Conservation (phyloP, 2,113 vertebrate species). For the Percopsis transmontana region DNA sequence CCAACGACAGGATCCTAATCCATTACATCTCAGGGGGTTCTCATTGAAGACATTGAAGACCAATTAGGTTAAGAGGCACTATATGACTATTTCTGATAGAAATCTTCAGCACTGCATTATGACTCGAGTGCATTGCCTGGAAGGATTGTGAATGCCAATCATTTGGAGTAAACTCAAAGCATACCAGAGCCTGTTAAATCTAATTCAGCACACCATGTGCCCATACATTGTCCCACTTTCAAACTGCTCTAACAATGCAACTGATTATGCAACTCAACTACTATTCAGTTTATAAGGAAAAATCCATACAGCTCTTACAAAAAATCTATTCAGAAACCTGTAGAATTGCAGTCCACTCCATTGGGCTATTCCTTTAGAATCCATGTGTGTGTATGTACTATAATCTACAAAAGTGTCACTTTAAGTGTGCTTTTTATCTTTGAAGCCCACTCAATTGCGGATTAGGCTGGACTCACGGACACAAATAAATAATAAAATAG, state of each 20-base stretch:
- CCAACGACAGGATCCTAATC: conserved; percentile 37
- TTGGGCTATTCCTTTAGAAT: neutral
- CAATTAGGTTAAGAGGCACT: neutral
- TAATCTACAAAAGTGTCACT: neutral
- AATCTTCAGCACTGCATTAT: conserved; percentile 26
- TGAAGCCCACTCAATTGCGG: neutral
- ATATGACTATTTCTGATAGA: no score
- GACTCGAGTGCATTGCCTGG: conserved; percentile 12
- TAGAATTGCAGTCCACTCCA: conserved; percentile 38
- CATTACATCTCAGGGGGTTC: conserved; percentile 32
- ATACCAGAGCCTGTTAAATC: conserved; percentile 41
- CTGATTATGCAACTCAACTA: conserved; percentile 45
- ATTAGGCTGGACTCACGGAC: neutral
- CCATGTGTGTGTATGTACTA: neutral
- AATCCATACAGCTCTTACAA: conserved; percentile 33
- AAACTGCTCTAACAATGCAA: conserved; percentile 55
- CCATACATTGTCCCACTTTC: conserved; percentile 47
- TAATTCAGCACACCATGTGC: conserved; percentile 34
- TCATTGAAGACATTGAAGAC: conserved; percentile 22
- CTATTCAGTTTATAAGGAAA: conserved; percentile 13
- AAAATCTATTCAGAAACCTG: conserved; percentile 32
- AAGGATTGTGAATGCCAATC: conserved; percentile 28
- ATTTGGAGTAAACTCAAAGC: conserved; percentile 10
- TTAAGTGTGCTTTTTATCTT: neutral
- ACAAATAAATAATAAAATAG: conserved; percentile 18